Conservation (phyloP, 2,113 vertebrate genomes). For the Campylorhamphus procurvoides region DNA sequence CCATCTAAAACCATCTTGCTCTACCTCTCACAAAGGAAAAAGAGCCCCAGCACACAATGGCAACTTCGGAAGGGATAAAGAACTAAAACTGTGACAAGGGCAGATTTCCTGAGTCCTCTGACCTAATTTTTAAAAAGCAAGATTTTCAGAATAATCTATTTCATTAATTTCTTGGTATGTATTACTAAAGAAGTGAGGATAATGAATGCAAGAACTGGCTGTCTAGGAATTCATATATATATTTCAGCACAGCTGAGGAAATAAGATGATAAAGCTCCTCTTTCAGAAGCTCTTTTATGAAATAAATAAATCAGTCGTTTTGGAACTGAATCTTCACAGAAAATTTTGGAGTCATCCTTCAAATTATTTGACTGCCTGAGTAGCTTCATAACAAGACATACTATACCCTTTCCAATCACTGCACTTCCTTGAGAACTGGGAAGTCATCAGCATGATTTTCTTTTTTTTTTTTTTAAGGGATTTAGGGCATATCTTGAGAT, state of each 20-base stretch:
- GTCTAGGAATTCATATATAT: not conserved
- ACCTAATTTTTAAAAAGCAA: not conserved
- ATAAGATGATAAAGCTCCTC: not conserved
- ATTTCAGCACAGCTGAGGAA: not conserved
- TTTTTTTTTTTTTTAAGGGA: not conserved
- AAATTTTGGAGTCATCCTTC: slow-evolving; percentile 37
- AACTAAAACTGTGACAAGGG: not conserved
- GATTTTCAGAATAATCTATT: not conserved
- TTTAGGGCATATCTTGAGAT: not conserved
- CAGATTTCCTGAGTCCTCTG: not conserved
- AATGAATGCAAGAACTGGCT: not conserved
- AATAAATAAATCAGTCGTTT: slow-evolving; percentile 3
- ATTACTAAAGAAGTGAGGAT: not conserved
- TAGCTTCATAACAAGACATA: not conserved
- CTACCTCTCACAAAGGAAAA: not conserved
- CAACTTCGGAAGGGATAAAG: not conserved
- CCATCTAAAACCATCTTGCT: not conserved
- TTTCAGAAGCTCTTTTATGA: not conserved
- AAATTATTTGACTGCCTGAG: not conserved
- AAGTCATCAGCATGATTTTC: not conserved
- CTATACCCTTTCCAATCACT: not conserved
- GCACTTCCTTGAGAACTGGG: not conserved
- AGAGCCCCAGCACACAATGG: not conserved
- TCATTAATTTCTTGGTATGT: not conserved
- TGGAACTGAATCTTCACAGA: slow-evolving; percentile 37